phyloP scores from a whole-genome alignment of 1,140 invertebrate species.

The Camponotus vicinus region DNA sequence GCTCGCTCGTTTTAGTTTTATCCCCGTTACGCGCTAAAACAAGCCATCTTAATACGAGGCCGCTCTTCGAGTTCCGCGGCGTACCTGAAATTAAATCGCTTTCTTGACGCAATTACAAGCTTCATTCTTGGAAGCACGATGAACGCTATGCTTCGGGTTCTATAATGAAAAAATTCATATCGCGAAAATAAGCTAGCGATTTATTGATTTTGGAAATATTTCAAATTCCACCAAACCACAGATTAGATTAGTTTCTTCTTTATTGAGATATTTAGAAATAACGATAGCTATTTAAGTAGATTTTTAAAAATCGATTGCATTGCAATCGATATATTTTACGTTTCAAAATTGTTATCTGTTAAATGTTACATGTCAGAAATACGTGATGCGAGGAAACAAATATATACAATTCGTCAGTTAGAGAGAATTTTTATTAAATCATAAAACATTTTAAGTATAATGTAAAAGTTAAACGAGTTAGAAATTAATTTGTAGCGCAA shows the following conservation, averaged over 20 bases:
- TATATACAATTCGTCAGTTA: no score
- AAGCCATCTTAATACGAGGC: constrained; percentile 48
- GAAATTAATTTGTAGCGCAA: no score
- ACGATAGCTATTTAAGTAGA: neutral
- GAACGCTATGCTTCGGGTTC: neutral
- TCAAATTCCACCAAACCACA: neutral
- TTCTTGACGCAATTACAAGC: constrained; percentile 44
- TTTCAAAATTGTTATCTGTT: neutral
- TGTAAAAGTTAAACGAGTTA: no score
- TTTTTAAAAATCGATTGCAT: neutral
- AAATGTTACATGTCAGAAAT: no score
- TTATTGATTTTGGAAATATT: neutral
- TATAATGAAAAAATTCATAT: neutral
- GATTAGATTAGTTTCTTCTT: neutral
- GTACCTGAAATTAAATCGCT: constrained; percentile 49
- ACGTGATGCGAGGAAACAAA: no score
- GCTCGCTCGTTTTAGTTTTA: constrained; percentile 55
- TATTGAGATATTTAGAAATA: neutral
- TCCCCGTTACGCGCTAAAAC: constrained; percentile 43
- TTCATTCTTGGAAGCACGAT: constrained; percentile 23
- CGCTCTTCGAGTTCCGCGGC: constrained; percentile 35
- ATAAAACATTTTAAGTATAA: no score
- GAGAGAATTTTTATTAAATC: no score
- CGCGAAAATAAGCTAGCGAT: neutral
- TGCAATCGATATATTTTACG: neutral